phyloP scores from a whole-genome alignment of 2,113 vertebrate species.

The Archocentrus centrarchus region DNA sequence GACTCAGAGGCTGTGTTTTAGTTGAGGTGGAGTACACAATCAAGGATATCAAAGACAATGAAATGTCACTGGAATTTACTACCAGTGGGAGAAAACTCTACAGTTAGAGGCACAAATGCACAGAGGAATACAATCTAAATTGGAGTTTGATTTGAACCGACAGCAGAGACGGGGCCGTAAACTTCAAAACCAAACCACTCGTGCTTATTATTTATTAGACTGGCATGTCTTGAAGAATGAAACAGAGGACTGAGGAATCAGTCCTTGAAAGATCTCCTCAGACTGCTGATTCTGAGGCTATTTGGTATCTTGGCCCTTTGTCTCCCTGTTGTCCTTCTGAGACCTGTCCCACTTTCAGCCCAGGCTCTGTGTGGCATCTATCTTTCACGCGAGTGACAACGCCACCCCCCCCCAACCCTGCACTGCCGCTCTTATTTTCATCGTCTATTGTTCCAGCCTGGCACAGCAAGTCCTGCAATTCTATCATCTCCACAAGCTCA shows the following conservation, averaged over 20 bases:
- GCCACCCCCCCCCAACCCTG: slow-evolving; percentile 17
- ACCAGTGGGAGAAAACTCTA: slow-evolving; percentile 29
- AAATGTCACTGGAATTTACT: slow-evolving; percentile 58
- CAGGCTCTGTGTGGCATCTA: slow-evolving; percentile 67
- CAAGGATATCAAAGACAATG: slow-evolving; percentile 59
- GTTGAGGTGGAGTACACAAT: slow-evolving; percentile 58
- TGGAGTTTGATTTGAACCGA: slow-evolving; percentile 34
- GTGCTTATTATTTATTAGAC: slow-evolving; percentile 48
- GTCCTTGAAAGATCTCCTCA: slow-evolving; percentile 17
- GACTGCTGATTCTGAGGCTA: slow-evolving; percentile 13
- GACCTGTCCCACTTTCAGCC: slow-evolving; percentile 76
- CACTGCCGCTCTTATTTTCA: slow-evolving; percentile 61
- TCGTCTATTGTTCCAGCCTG: slow-evolving; percentile 60
- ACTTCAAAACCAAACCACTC: slow-evolving; percentile 5
- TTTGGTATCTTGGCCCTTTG: slow-evolving; percentile 7
- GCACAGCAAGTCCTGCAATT: slow-evolving; percentile 34
- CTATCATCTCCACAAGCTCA: slow-evolving; percentile 56
- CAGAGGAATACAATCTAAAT: slow-evolving; percentile 9
- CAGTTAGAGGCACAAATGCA: background rate
- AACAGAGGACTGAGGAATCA: slow-evolving; percentile 37
- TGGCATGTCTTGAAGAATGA: background rate
- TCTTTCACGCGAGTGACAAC: slow-evolving; percentile 60
- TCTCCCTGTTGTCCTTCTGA: slow-evolving; percentile 59
- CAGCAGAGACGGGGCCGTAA: background rate
- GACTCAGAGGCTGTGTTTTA: slow-evolving; percentile 50